A percentile compares a stretch with the other conserved stretches of the same genome.
phyloP scores from a whole-genome alignment of 2,888 invertebrate species.

The Sinopyrophorus schimmeli region DNA sequence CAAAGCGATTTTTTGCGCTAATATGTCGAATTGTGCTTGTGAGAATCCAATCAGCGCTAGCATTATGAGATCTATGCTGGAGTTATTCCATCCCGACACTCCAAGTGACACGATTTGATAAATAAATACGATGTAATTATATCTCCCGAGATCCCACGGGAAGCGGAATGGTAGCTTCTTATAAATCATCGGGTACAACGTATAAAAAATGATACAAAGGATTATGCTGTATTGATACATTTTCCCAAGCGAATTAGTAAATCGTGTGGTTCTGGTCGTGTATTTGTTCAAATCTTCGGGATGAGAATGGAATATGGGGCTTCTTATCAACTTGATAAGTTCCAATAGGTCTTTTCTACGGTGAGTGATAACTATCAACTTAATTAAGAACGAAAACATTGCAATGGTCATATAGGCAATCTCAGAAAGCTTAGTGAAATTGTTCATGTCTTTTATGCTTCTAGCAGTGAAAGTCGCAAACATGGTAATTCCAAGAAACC shows the following conservation, averaged over 20 bases:
- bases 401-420: constrained; percentile 25
- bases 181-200: constrained; percentile 20
- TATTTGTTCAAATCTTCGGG: constrained; percentile 20
- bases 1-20: constrained; percentile 16
- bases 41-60: constrained; percentile 21
- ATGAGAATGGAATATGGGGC: constrained; percentile 21
- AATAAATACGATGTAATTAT: constrained; percentile 17
- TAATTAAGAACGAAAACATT: constrained; percentile 16
- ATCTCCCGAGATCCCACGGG: constrained; percentile 24
- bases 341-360: constrained; percentile 13
- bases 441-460: constrained; percentile 9
- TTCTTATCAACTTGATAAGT: constrained; percentile 16
- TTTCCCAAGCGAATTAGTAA: constrained; percentile 18
- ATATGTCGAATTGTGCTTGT: constrained; percentile 24
- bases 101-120: constrained; percentile 20
- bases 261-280: constrained; percentile 18
- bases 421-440: constrained; percentile 26
- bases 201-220: constrained; percentile 11
- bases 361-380: constrained; percentile 11
- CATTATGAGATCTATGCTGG: no score
- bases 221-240: constrained; percentile 11
- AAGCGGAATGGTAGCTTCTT: constrained; percentile 28
- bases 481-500: constrained; percentile 7
- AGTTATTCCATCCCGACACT: constrained; percentile 29
- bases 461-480: constrained; percentile 15